phyloP scores from a whole-genome alignment of 2,113 vertebrate genomes.

The Gnathonemus longibarbis region DNA sequence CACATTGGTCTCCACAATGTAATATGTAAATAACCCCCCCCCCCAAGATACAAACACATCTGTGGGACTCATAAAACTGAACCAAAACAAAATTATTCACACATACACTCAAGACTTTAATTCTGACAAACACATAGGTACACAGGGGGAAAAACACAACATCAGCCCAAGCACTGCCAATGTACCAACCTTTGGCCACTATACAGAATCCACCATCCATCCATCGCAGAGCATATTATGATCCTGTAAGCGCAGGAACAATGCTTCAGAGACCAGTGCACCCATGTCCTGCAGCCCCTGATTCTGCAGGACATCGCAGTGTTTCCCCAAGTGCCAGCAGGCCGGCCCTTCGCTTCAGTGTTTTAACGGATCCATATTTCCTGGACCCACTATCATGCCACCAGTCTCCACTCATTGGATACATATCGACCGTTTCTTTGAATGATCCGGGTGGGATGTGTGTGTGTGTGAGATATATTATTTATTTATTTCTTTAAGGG shows the following conservation, averaged over 20 bases:
- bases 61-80: not conserved
- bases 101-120: not conserved
- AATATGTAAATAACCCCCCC: not conserved
- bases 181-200: not conserved
- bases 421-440: constrained; percentile 36
- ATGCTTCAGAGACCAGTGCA: not conserved
- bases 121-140: not conserved
- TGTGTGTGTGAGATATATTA: constrained; percentile 25
- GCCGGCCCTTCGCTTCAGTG: not conserved
- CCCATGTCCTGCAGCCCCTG: not conserved
- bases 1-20: not conserved
- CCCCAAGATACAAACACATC: not conserved
- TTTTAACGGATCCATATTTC: constrained; percentile 9
- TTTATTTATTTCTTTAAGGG: constrained; percentile 61
- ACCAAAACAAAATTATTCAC: not conserved
- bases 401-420: constrained; percentile 34
- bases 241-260: not conserved
- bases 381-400: constrained; percentile 25
- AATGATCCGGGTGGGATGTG: constrained; percentile 33
- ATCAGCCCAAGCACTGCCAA: not conserved
- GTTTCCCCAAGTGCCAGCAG: not conserved
- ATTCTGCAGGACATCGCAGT: not conserved
- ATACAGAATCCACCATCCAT: not conserved
- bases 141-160: not conserved
- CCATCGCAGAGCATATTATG: not conserved